Conservation (phyloP, 2,113 vertebrate species). For the Ochotona princeps region DNA sequence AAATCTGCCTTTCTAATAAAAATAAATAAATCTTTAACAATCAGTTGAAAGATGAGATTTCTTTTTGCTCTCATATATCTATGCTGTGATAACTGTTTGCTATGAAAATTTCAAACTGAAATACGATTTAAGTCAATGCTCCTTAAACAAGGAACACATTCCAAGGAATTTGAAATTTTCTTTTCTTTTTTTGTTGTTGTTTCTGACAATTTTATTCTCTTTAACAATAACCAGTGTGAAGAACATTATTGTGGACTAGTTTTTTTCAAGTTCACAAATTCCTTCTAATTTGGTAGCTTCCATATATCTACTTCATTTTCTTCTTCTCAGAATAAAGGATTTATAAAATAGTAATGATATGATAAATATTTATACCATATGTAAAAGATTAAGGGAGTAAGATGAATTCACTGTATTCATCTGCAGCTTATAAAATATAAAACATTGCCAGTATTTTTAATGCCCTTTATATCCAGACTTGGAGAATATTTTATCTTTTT, state of each 20-base stretch:
- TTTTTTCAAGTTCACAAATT: not conserved
- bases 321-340: conserved; percentile 18
- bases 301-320: not conserved
- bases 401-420: not conserved
- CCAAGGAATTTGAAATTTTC: not conserved
- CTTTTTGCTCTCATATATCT: not conserved
- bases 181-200: too few relatives aligned
- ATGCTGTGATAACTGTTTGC: not conserved
- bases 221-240: not conserved
- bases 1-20: too few relatives aligned
- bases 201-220: not conserved
- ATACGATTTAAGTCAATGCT: not conserved
- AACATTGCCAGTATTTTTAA: not conserved
- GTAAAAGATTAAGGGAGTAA: not conserved
- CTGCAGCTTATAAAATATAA: not conserved
- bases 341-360: not conserved
- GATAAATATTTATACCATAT: not conserved
- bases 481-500: not conserved
- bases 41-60: not conserved
- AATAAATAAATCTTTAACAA: not conserved
- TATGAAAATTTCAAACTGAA: not conserved
- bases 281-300: not conserved
- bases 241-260: not conserved
- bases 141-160: not conserved
- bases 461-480: not conserved